phyloP scores from a whole-genome alignment of 1,140 invertebrate genomes.

The Drosophila pallidifrons region DNA sequence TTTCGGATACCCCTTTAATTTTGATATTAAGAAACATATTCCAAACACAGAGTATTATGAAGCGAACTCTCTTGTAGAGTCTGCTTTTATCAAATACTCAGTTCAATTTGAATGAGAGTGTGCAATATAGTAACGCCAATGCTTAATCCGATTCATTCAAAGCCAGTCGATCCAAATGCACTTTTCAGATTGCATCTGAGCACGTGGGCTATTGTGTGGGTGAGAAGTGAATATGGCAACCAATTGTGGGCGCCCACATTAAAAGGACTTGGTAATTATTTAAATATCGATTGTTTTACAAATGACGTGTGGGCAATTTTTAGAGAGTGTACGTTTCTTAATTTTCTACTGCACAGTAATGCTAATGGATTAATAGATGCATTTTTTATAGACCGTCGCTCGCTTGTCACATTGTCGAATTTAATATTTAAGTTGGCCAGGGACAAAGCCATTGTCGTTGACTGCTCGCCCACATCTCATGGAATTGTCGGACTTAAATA shows the following conservation, averaged over 20 bases:
- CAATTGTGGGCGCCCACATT: constrained; percentile 25
- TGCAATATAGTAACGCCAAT: neutral
- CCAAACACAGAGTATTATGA: too few relatives aligned
- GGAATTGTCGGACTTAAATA: constrained; percentile 45
- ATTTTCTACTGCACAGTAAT: neutral
- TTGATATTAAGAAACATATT: too few relatives aligned
- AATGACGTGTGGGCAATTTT: constrained; percentile 4
- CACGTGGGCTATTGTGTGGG: neutral
- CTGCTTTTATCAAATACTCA: neutral
- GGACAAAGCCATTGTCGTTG: constrained; percentile 12
- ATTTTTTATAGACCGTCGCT: constrained; percentile 58
- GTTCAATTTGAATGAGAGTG: constrained; percentile 6
- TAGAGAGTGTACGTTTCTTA: neutral
- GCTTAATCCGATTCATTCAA: constrained; percentile 22
- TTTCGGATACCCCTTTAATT: too few relatives aligned
- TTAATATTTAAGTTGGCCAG: constrained; percentile 66
- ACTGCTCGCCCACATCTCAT: constrained; percentile 1
- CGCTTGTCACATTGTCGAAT: constrained; percentile 19
- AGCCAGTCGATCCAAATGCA: constrained; percentile 51
- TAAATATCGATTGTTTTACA: constrained; percentile 75
- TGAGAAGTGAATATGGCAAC: constrained; percentile 2
- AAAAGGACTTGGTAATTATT: constrained; percentile 71
- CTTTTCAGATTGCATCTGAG: constrained; percentile 48
- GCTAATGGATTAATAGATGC: constrained; percentile 72
- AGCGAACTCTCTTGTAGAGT: neutral